Base-by-base conservation (phyloP, 2,888 invertebrate species). In the Anarsia innoxiella region DNA sequence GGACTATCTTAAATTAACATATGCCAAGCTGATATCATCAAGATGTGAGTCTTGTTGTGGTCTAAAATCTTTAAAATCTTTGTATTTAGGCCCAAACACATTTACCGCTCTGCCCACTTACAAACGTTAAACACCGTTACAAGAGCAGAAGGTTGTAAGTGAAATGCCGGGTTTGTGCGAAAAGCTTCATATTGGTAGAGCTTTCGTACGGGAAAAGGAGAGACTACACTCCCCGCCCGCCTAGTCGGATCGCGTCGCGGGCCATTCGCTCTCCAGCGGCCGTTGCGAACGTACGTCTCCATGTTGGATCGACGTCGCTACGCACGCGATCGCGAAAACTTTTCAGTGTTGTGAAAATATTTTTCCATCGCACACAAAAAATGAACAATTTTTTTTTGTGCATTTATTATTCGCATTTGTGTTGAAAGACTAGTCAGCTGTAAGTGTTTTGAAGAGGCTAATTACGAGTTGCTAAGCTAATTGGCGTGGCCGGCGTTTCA, bases 401-500 rank as follows among this genome's bases (percentile, higher is more conserved):
- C 56, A 61, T 78, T 79, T 77, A 58, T 64, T 61, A 56, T 58
- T 59, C 53, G 43, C 51, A 53, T 63, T 31, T 36, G 27, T 36
- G 27, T 14, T 45, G 58, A 68, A 47, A 61, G 69, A 76, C 77
- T 72, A 53, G 62, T 65, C 64, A 53, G 49, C 53, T 53, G 58
- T 53, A 59, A 71, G 71, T 76, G 73, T 62, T 63, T 59, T 62
- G 64, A 71, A 78, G 71, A 71, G 70, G 71, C 77, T 82, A 82
- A 82, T 83, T 80, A 79, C 72, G 59, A 72, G 74, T 66, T 60
- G 66, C 70, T 74, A 71, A 71, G 70, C 80, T 83, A 83, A 83
- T 84, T 83, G 82, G 79, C 74, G 66, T 68, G 67, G 70, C 77
- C 76, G 77, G 76, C 79, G 77, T 79, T 83, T 78, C 79, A 84